A percentile compares a stretch with the other conserved stretches of the same genome.
These are phyloP conservation scores for Bambusicola thoracicus DNA, from an alignment of 2,113 vertebrate species.

Conservation along the genomic window DNA sequence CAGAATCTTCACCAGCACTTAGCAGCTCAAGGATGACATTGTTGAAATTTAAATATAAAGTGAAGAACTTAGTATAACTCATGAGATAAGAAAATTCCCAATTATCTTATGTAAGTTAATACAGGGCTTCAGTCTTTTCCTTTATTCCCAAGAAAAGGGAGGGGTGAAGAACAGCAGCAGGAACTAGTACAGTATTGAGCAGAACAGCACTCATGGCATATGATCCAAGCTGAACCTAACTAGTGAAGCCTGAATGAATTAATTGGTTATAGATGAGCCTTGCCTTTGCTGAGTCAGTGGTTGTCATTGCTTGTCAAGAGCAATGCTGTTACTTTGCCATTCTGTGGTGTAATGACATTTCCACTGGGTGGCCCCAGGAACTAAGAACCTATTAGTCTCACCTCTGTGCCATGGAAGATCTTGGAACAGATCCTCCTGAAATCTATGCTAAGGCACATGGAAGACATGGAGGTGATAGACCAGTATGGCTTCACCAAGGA, in stretches of 20 bases:
- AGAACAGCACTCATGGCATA: neutral
- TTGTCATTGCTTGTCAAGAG: neutral
- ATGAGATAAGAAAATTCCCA: neutral
- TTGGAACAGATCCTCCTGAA: too few relatives aligned
- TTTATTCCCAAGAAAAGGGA: slow-evolving; percentile 1
- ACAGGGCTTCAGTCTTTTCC: neutral
- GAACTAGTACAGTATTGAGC: slow-evolving; percentile 9
- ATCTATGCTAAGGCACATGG: too few relatives aligned
- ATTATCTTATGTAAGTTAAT: neutral
- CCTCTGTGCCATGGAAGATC: too few relatives aligned
- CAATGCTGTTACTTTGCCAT: neutral
- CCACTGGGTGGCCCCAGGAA: neutral
- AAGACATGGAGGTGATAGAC: too few relatives aligned
- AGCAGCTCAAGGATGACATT: neutral
- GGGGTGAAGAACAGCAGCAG: neutral
- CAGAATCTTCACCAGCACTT: neutral
- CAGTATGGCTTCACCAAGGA: too few relatives aligned
- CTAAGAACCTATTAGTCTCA: too few relatives aligned
- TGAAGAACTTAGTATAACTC: neutral
- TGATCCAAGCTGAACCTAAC: neutral
- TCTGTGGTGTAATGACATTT: neutral
- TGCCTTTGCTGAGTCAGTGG: slow-evolving; percentile 41
- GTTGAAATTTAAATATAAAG: neutral
- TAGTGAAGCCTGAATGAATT: neutral
- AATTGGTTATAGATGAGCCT: slow-evolving; percentile 9